Evolutionary conservation across 2,113 vertebrate genomes (phyloP).

Genomic region (Rhinogobius similis): DNA sequence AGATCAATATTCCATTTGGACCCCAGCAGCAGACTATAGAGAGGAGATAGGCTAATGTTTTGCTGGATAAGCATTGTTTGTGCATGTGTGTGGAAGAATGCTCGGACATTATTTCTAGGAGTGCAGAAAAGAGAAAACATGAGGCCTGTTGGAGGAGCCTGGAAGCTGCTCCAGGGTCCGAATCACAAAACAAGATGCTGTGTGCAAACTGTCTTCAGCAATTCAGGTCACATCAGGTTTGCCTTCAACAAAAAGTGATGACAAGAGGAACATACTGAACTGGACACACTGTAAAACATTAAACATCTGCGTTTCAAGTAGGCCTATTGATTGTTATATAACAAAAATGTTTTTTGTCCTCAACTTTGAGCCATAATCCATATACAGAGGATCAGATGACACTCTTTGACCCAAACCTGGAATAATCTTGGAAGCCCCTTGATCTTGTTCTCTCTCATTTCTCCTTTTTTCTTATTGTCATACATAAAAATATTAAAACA

Average conservation of each 20-base stretch:
- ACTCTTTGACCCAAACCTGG: background rate
- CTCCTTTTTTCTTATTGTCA: no score
- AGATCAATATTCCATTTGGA: constrained; percentile 76
- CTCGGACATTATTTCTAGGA: constrained; percentile 55
- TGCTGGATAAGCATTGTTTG: constrained; percentile 65
- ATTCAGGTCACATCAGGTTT: constrained; percentile 66
- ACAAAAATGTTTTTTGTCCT: background rate
- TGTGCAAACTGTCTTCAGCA: constrained; percentile 68
- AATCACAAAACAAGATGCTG: constrained; percentile 56
- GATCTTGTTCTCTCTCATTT: background rate
- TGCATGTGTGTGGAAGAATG: constrained; percentile 31
- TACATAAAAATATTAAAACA: no score
- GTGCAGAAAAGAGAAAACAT: constrained; percentile 58
- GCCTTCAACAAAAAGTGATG: constrained; percentile 37
- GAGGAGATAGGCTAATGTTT: constrained; percentile 67
- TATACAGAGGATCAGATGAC: background rate
- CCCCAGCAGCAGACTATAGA: constrained; percentile 52
- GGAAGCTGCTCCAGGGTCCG: constrained; percentile 64
- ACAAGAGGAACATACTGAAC: constrained; percentile 49
- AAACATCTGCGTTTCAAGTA: background rate
- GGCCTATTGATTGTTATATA: background rate
- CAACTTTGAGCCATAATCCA: background rate
- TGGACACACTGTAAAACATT: background rate
- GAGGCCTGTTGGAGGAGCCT: constrained; percentile 57
- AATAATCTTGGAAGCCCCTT: background rate